Percentiles rank a stretch among this genome's conserved stretches.
Conservation (phyloP, 2,797 vertebrate species). For the Aeoliscus strigatus region DNA sequence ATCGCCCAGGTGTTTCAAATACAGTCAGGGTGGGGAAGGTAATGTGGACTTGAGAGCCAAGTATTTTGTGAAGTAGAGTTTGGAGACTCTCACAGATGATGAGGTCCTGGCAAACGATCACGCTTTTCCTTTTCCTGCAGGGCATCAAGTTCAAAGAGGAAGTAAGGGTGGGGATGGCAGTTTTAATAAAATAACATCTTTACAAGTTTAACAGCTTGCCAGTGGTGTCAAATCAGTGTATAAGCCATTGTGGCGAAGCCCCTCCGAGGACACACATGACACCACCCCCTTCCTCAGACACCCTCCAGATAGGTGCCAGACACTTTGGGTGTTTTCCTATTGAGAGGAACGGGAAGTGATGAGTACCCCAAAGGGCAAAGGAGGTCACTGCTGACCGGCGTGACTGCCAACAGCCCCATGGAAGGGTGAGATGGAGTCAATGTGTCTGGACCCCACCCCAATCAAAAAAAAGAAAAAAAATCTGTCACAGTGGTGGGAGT, state of each 20-base stretch:
- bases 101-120: slow-evolving; percentile 18
- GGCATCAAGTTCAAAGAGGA: slow-evolving; percentile 7
- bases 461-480: slow-evolving; percentile 43
- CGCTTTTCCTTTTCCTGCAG: slow-evolving; percentile 12
- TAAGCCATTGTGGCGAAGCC: neutral
- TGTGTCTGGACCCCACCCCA: slow-evolving; percentile 52
- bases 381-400: slow-evolving; percentile 62
- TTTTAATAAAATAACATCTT: slow-evolving; percentile 21
- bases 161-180: neutral
- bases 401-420: slow-evolving; percentile 62
- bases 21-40: slow-evolving; percentile 1
- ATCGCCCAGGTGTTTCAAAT: slow-evolving; percentile 3
- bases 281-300: slow-evolving; percentile 23
- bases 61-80: slow-evolving; percentile 31
- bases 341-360: slow-evolving; percentile 63
- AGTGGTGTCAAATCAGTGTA: slow-evolving; percentile 6
- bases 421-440: slow-evolving; percentile 57
- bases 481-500: slow-evolving; percentile 58
- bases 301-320: slow-evolving; percentile 55
- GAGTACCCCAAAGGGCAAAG: slow-evolving; percentile 57
- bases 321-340: slow-evolving; percentile 41
- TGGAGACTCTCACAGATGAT: slow-evolving; percentile 11
- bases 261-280: slow-evolving; percentile 11
- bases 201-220: slow-evolving; percentile 26
- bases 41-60: slow-evolving; percentile 15